A percentile compares a stretch with the other conserved stretches of the same genome.
These are phyloP conservation scores for Battus philenor DNA, from an alignment of 1,140 invertebrate genomes.

Conservation along the genomic window DNA sequence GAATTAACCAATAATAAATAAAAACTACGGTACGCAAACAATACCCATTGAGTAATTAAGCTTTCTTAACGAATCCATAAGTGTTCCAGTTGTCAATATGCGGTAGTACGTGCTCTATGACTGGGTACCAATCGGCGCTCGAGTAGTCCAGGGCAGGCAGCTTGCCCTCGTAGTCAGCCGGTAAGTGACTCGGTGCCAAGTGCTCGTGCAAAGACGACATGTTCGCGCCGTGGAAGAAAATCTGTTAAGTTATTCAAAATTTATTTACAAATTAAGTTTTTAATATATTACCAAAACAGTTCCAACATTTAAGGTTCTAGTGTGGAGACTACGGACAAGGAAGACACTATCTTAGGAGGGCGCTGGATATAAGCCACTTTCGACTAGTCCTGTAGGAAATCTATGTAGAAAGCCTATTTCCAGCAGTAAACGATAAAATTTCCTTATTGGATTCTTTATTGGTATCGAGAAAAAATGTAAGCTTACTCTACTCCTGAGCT, in stretches of 20 bases:
- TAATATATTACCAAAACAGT: too few species aligned
- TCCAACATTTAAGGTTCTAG: too few species aligned
- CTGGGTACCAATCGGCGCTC: constrained; percentile 84
- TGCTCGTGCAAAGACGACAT: constrained; percentile 83
- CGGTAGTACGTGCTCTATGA: constrained; percentile 78
- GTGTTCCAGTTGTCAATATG: constrained; percentile 81
- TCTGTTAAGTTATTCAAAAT: too few species aligned
- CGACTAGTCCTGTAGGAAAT: too few species aligned
- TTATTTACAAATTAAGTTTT: too few species aligned
- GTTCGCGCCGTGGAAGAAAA: constrained; percentile 87
- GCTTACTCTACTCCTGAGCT: constrained; percentile 87
- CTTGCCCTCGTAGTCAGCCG: constrained; percentile 85
- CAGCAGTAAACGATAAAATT: too few species aligned
- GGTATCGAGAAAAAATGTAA: background rate
- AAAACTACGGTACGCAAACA: too few species aligned
- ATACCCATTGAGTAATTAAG: too few species aligned
- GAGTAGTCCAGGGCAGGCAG: constrained; percentile 85
- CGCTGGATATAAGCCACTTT: too few species aligned
- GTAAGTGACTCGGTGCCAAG: constrained; percentile 81
- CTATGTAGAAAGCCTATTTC: too few species aligned
- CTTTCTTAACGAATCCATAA: constrained; percentile 78
- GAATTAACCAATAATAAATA: background rate
- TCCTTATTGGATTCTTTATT: constrained; percentile 3
- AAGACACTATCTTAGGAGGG: too few species aligned
- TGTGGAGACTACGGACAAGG: too few species aligned